A percentile compares a stretch with the other conserved stretches of the same genome.
These are phyloP conservation scores for Helicolenus hilgendorfi DNA, from an alignment of 2,797 vertebrate species.

Conservation along the genomic window DNA sequence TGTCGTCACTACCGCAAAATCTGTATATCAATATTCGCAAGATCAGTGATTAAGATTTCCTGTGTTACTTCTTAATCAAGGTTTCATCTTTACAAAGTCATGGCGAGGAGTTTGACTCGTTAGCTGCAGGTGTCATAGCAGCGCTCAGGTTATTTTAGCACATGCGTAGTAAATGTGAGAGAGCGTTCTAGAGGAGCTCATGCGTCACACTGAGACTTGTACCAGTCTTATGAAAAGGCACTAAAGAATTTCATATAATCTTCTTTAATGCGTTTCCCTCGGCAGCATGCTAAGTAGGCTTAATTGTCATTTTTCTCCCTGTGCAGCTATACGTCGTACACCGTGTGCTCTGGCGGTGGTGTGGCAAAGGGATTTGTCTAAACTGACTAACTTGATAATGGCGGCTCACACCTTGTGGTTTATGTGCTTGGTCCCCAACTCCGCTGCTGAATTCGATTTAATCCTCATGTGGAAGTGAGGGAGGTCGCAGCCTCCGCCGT, in stretches of 20 bases:
- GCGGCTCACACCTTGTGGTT: conserved; percentile 60
- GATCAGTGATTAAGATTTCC: not conserved
- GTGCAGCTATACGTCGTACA: conserved; percentile 33
- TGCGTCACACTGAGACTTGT: conserved; percentile 61
- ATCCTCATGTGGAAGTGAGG: conserved; percentile 46
- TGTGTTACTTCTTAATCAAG: not conserved
- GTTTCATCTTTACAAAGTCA: not conserved
- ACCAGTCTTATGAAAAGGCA: conserved; percentile 67
- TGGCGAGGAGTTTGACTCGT: not conserved
- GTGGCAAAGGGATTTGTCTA: conserved; percentile 68
- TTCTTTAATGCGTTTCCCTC: conserved; percentile 77
- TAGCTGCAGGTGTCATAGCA: not conserved
- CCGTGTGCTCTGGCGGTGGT: conserved; percentile 31
- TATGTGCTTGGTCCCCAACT: conserved; percentile 15
- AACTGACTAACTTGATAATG: conserved; percentile 69
- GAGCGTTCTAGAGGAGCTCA: conserved; percentile 42
- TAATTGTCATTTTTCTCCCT: conserved; percentile 75
- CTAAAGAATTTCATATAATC: conserved; percentile 83
- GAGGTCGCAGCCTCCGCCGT: conserved; percentile 31
- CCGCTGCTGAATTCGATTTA: conserved; percentile 25
- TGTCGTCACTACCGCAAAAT: not conserved
- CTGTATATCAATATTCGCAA: not conserved
- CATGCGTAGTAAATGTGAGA: conserved; percentile 3
- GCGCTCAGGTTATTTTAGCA: not conserved
- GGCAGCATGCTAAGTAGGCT: conserved; percentile 72